Evolutionary conservation across 2,113 vertebrate genomes (phyloP), one percentile per base, ranked within the genome.

Genomic region (Phalacrocorax aristotelis): DNA sequence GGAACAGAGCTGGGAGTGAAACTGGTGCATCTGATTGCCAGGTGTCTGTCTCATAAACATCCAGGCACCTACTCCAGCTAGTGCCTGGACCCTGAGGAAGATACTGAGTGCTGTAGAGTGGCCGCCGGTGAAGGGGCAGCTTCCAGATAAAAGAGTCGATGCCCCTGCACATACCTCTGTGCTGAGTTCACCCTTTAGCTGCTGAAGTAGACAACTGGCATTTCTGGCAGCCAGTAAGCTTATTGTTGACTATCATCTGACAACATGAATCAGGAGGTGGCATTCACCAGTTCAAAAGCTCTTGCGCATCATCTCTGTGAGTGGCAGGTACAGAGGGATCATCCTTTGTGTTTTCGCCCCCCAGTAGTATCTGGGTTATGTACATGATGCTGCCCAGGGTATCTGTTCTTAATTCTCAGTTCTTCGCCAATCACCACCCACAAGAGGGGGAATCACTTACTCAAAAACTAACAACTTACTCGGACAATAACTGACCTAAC

Each of bases 301-400:
- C 71, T 65, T 88, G 26, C 20, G 26, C 29, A 15, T 86, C 44
- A 18, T 72, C 32, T 54, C 11, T 34, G 12, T 54, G 32, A 92
- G 51, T 15, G n/a, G 52, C 2, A 4, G 30, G 15, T 68, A 44
- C 5, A 62, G n/a, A 85, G n/a, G 15, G 8, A 64, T 29, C n/a
- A 18, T 61, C 19, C 16, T 13, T 23, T 49, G 44, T 42, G 14
- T 16, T 77, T 83, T 87, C n/a, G 76, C 9, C 34, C 23, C 17
- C 15, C 11, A 12, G 27, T 2, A 61, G 34, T 36, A 10, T 32
- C 36, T 54, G 36, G 16, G 18, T 69, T 71, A 58, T 0, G 0
- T 36, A 71, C 29, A 4, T 21, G 15, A 74, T 93, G 34, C 36
- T 82, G 36, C 13, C 19, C 9, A 1, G 58, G 7, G 1, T 29